A percentile compares a stretch with the other conserved stretches of the same genome.
Conservation (phyloP, 2,888 invertebrate species). For the Drosophila lacicola region DNA sequence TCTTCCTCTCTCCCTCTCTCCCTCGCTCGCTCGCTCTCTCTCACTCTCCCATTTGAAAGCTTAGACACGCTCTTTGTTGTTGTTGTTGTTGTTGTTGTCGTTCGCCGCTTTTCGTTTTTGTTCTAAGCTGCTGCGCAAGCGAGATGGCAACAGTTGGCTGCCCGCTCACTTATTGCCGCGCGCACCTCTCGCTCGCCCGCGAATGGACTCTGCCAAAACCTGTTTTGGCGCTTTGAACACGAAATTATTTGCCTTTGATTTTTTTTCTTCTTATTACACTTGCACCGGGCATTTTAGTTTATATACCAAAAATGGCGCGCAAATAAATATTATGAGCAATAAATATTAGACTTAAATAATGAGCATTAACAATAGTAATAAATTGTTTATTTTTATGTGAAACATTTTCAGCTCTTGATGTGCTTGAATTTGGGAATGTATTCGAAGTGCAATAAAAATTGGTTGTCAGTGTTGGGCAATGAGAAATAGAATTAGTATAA, state of each 20-base stretch:
- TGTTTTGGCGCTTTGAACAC: constrained; percentile 40
- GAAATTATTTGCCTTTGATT: constrained; percentile 3
- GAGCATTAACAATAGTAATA: too few relatives aligned
- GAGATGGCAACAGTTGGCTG: constrained; percentile 33
- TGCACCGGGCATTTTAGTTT: constrained; percentile 8
- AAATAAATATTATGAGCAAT: too few relatives aligned
- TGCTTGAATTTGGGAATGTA: too few relatives aligned
- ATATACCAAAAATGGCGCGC: background rate
- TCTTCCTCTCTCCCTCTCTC: constrained; percentile 1
- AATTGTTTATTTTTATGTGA: too few relatives aligned
- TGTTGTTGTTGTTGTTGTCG: constrained; percentile 33
- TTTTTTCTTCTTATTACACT: background rate
- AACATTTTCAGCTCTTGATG: too few relatives aligned
- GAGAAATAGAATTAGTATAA: too few relatives aligned
- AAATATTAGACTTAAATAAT: too few relatives aligned
- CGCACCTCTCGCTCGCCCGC: constrained; percentile 10
- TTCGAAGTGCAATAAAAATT: too few relatives aligned
- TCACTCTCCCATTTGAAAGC: constrained; percentile 49
- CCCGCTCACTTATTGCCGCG: background rate
- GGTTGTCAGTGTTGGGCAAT: too few relatives aligned
- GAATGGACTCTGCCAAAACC: constrained; percentile 32
- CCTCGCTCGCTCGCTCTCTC: constrained; percentile 1
- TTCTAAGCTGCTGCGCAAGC: constrained; percentile 67
- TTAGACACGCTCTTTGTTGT: constrained; percentile 50
- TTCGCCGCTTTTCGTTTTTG: constrained; percentile 56